phyloP scores from a whole-genome alignment of 2,113 vertebrate genomes.

The Zeus faber region DNA sequence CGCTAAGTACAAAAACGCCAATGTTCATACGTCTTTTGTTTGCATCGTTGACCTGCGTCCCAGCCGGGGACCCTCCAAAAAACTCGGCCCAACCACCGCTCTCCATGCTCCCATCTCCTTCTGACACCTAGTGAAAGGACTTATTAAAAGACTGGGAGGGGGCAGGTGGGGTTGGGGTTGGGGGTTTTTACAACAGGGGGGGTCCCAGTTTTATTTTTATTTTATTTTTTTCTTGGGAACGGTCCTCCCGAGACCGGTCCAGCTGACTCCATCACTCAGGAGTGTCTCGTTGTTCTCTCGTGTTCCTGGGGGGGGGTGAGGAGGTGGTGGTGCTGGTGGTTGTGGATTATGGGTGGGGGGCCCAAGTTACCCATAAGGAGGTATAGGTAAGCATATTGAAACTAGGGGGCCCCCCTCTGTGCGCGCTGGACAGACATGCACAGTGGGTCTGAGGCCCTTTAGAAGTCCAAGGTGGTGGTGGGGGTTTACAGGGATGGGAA shows the following conservation, averaged over 20 bases:
- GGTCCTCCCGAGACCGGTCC: slow-evolving; percentile 26
- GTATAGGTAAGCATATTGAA: too few species aligned
- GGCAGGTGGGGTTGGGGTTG: slow-evolving; percentile 9
- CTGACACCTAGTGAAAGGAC: slow-evolving; percentile 49
- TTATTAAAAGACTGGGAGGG: slow-evolving; percentile 42
- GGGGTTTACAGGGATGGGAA: too few species aligned
- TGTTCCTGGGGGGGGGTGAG: slow-evolving; percentile 12
- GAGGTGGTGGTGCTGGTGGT: not conserved
- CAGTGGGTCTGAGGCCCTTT: too few species aligned
- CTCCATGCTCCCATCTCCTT: slow-evolving; percentile 27
- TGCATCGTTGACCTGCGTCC: slow-evolving; percentile 33
- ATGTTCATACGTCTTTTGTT: slow-evolving; percentile 31
- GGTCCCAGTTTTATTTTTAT: slow-evolving; percentile 21
- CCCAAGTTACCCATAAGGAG: too few species aligned
- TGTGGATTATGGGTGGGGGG: too few species aligned
- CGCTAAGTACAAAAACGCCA: slow-evolving; percentile 10
- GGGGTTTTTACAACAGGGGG: slow-evolving; percentile 15
- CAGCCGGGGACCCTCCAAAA: not conserved
- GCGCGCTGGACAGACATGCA: too few species aligned
- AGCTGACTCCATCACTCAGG: slow-evolving; percentile 62
- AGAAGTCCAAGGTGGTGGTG: too few species aligned
- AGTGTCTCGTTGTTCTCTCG: slow-evolving; percentile 16
- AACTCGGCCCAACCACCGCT: not conserved
- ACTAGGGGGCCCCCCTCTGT: too few species aligned
- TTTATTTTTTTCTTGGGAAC: slow-evolving; percentile 25